Evolutionary conservation across 1,140 invertebrate species (phyloP), one percentile per base, ranked within the genome.

Genomic region (Bombus turneri): DNA sequence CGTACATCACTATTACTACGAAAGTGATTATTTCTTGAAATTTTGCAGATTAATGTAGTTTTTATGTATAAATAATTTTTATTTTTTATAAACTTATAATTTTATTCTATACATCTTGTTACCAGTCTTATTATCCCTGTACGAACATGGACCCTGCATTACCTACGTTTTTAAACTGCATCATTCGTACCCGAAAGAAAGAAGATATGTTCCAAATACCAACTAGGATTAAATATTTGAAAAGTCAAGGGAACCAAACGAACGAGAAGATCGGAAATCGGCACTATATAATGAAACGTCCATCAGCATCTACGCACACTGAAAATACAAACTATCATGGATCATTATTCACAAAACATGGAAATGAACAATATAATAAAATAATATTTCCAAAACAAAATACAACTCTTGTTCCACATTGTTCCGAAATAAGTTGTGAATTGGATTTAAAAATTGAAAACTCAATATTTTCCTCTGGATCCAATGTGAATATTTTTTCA

Each of bases 381-480:
- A 31, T 25, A 57, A 34, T 41, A n/a, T 62, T 10, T 31, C 10
- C 47, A n/a, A 37, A 39, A 9, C 39, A 47, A 59, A 5, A 53
- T 12, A 12, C 34, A 9, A 41, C 28, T 6, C 18, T 43, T 31
- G 15, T 25, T 3, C 53, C n/a, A 31, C 25, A 22, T 4, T 53
- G 1, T 18, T 85, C 77, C 9, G 75, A 80, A 0, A 73, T 80
- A n/a, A 85, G 41, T 34, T 80, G 83, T 8, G 83, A 80, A 28
- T 22, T 85, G 15, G 53, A 73, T 34, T 41, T 69, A 0, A 31
- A 25, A 22, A 53, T 80, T 10, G 68, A 73, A 31, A 47, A 43
- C 13, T 4, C 74, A 18, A 13, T 34, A 2, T 22, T 25, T 1
- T 10, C 9, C 8, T 59, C 25, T 12, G 13, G 2, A 13, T 62